Evolutionary conservation across 2,888 invertebrate genomes (phyloP), one percentile per base, ranked within the genome.

Genomic region (Dolichomitus sp.): DNA sequence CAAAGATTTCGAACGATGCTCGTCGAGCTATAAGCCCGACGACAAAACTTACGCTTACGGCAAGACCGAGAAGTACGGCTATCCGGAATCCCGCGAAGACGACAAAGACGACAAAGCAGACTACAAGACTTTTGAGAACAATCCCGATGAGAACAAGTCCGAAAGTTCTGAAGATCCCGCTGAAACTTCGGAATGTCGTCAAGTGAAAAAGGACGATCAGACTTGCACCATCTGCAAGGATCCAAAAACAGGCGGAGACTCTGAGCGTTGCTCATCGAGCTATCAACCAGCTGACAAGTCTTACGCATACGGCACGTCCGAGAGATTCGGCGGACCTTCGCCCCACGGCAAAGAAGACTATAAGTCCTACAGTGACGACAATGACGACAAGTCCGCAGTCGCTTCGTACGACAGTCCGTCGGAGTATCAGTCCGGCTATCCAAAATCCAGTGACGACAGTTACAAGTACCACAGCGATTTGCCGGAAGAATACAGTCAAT

Each of bases 181-280:
- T 12, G 42, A 42, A 14, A 42, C 45, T 4, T 14, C 65, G 27
- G 42, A 65, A 5, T 65, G 65, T 42, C 65, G 42, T 42, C 65
- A 40, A 27, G 40, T 96, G 0, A 93, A 95, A 65, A 96, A 95
- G 88, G 95, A 96, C 84, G 96, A 95, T 2, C 95, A 96, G 95
- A 95, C 95, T 14, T 97, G 97, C 91, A 95, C 95, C 84, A 95
- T 97, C 1, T 98, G 98, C 89, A 96, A 96, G 86, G 96, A 97
- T 90, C 95, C 96, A 0, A 96, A 96, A 91, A 96, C 96, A 2
- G 97, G 97, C 61, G 97, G 96, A 33, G 96, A 96, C 81, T 97
- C 96, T 84, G 97, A 98, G 91, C 96, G 96, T 12, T 98, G 98
- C 91, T 96, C 97, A 0, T 98, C 65, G 45, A 45, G 45, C 37